phyloP scores from a whole-genome alignment of 2,113 vertebrate genomes.

The Acrocephalus kingi region DNA sequence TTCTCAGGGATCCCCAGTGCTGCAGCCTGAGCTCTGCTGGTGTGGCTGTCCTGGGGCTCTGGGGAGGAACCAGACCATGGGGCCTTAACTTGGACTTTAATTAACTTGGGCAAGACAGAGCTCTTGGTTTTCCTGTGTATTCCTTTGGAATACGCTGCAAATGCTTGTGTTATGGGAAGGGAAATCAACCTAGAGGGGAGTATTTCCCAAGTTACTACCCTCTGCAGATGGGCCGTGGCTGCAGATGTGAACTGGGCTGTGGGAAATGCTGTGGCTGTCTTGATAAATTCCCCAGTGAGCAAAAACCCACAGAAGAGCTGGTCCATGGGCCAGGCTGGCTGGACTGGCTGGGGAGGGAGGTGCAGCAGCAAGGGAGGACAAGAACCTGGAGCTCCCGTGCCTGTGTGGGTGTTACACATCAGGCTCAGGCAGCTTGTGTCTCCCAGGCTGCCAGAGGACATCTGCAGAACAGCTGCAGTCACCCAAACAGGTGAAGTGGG shows the following conservation, averaged over 20 bases:
- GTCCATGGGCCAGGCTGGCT: not conserved
- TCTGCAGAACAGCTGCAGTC: not conserved
- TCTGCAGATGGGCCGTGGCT: not conserved
- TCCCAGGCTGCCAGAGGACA: not conserved
- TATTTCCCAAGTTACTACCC: not conserved
- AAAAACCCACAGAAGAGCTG: not conserved
- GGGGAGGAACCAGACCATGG: not conserved
- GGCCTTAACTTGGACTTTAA: not conserved
- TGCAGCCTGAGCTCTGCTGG: not conserved
- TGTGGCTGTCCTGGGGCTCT: not conserved
- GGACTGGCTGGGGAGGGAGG: not conserved
- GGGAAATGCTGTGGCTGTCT: not conserved
- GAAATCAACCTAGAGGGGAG: not conserved
- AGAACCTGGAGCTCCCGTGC: not conserved
- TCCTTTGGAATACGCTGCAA: not conserved
- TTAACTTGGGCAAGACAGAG: not conserved
- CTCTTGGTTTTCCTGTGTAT: not conserved
- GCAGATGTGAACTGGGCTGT: not conserved
- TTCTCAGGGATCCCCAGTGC: not conserved
- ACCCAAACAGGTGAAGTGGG: accelerated
- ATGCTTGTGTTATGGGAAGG: accelerated
- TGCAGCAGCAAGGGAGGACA: not conserved
- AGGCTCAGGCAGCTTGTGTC: not conserved
- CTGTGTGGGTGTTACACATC: accelerated
- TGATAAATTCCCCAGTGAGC: not conserved